Evolutionary conservation across 1,140 invertebrate genomes (phyloP), one percentile per base, ranked within the genome.

Genomic region (Eueides isabella): DNA sequence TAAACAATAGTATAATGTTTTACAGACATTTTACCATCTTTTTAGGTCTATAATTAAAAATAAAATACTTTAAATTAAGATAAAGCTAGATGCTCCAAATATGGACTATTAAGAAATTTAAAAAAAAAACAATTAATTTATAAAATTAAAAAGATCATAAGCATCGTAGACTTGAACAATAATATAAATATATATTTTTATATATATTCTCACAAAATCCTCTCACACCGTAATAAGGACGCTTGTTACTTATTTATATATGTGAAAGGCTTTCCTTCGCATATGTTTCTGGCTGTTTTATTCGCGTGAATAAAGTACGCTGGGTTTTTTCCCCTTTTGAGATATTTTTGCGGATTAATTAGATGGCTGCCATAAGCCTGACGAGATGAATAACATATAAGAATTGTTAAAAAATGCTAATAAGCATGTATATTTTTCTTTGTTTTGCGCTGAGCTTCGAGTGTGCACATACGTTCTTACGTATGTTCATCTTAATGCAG

Each of bases 241-340:
- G 76, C 64, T 64, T 72, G 70, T 88, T 87, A 87, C 80, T 82
- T 89, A 88, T 89, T 89, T 89, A 87, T 89, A 80, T 87, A 88
- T 82, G 80, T 82, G 82, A 75, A 80, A 83, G 81, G 75, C 82
- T 84, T 82, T 85, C 88, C 79, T 73, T 80, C 81, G 84, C 88
- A 88, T 88, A 85, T 85, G 86, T 83, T 90, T 85, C 82, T 84
- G 79, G 80, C 82, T 86, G 81, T 88, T 91, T 89, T 91, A 89
- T 89, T 88, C 77, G 79, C 72, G 84, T 75, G 82, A 88, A 87
- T 91, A 87, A 89, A 91, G 80, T 85, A 83, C 79, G 83, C 78
- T 74, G 71, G 76, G 80, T 78, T 66, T 82, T 80, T 74, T 78
- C 71, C 65, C 75, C 80, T 77, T 75, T 65, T 76, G 55, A 76